Evolutionary conservation across 2,888 invertebrate genomes (phyloP), one percentile per base, ranked within the genome.

Genomic region (Camponotus fellah): DNA sequence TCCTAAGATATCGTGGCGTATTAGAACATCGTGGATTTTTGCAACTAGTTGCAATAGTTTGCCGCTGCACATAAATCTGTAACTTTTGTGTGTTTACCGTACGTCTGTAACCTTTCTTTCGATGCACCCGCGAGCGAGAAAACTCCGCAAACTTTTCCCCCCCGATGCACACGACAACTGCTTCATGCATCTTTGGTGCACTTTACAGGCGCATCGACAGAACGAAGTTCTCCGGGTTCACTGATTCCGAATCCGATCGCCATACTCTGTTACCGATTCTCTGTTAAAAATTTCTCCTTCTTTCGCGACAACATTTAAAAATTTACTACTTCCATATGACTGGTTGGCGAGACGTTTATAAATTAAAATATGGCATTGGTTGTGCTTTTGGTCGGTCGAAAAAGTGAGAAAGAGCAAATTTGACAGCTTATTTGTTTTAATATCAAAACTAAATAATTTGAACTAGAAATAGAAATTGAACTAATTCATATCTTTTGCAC

Each of bases 121-220:
- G 53, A 71, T 21, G 49, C 76, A 34, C 53, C 49, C 32, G 46
- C 49, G 26, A 69, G 65, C 76, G 43, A 49, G 83, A 49, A 81
- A 71, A 71, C 65, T 81, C 80, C 49, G 83, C 72, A 66, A 83
- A 72, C 84, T 85, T 82, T 87, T 87, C 84, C 85, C 86, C 6
- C 83, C 86, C 75, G 79, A 87, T 85, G 87, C 84, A 21, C 84
- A 62, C 69, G 87, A 82, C 90, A 87, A 85, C 62, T 82, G 87
- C 68, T 86, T 88, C 88, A 87, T 90, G 86, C 85, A 90, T 89
- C 86, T 87, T 87, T 88, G 85, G 79, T 75, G 84, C 71, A 64
- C 49, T 77, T 79, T 82, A 49, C 76, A 53, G 68, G n/a, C 32
- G 64, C 80, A 60, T 72, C 85, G 83, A 83, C 85, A 74, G 74